Base-by-base conservation (phyloP, 2,797 vertebrate genomes). In the Lates japonicus region DNA sequence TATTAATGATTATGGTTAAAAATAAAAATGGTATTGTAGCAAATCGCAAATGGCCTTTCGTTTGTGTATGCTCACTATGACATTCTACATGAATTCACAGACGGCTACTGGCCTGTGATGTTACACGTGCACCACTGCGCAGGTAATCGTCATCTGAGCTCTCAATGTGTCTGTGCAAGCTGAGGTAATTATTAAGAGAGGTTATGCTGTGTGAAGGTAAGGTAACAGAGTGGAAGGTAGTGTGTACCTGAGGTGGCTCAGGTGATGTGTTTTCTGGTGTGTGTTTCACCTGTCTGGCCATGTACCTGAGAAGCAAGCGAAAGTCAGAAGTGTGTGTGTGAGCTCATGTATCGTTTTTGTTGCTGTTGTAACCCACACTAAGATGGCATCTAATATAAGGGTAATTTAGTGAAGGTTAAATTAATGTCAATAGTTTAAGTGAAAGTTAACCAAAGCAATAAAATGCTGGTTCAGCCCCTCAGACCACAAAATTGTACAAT, bases 171-270 rank as follows among this genome's bases (percentile, higher is more conserved):
- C 39, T 79, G 80, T 87, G 88, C 70, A 74, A 82, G 80, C 80
- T 85, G 81, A 89, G 80, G 90, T 93, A 92, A 92, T 92, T 91
- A 93, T 82, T 81, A 70, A 89, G 87, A 90, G 70, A 90, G 87
- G 85, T 84, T 88, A 85, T 85, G 76, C 88, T 82, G 86, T 83
- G 79, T 88, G 85, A 83, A 81, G 89, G 82, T 89, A 90, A 81
- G 88, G 88, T 90, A 89, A 72, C 89, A 84, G 80, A 80, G 90
- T 88, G 90, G 90, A 91, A 91, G 88, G 88, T 79, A 88, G 86
- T 74, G 78, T 86, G 84, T 86, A 85, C 78, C 76, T 58, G 77
- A 68, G 76, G 88, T 81, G 81, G 82, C 70, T 93, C 91, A 42
- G 82, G 82, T 93, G 78, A 90, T 87, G 76, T 70, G 79, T 82